phyloP scores from a whole-genome alignment of 92 coral and sea anemone genomes.

The Siderastrea radians region DNA sequence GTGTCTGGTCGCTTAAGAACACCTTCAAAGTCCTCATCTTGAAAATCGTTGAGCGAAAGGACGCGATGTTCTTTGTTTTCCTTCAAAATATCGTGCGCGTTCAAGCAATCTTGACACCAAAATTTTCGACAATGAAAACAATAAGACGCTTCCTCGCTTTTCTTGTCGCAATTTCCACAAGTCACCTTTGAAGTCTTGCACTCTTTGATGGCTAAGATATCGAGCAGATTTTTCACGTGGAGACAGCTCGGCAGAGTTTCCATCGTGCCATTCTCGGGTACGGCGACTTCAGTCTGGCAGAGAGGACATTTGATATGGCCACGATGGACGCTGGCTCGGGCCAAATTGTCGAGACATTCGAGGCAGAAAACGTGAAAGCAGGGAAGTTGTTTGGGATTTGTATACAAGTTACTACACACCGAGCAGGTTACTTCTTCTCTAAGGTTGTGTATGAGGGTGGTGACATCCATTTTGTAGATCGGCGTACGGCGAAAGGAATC shows the following conservation, averaged over 20 bases:
- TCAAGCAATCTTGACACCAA: conserved; percentile 45
- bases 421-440: conserved; percentile 43
- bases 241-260: conserved; percentile 42
- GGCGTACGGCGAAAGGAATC: too few relatives aligned
- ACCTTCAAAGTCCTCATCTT: conserved; percentile 26
- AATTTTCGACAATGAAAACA: conserved; percentile 56
- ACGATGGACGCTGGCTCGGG: conserved; percentile 8
- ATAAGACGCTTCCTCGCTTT: conserved; percentile 39
- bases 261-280: conserved; percentile 34
- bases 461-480: conserved; percentile 9
- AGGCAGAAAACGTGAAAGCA: conserved; percentile 57
- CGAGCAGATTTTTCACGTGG: conserved; percentile 47
- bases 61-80: conserved; percentile 49
- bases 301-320: conserved; percentile 38
- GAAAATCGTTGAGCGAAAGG: conserved; percentile 16
- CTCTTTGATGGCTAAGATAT: conserved; percentile 46
- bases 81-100: conserved; percentile 42
- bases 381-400: conserved; percentile 55
- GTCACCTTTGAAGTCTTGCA: conserved; percentile 17
- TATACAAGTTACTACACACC: conserved; percentile 37
- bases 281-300: conserved; percentile 36
- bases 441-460: conserved; percentile 12
- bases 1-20: conserved; percentile 18
- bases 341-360: conserved; percentile 42
- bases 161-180: conserved; percentile 54